A percentile compares a stretch with the other conserved stretches of the same genome.
Evolutionary conservation across 1,140 invertebrate species (phyloP).

Genomic region (Conus ventricosus): DNA sequence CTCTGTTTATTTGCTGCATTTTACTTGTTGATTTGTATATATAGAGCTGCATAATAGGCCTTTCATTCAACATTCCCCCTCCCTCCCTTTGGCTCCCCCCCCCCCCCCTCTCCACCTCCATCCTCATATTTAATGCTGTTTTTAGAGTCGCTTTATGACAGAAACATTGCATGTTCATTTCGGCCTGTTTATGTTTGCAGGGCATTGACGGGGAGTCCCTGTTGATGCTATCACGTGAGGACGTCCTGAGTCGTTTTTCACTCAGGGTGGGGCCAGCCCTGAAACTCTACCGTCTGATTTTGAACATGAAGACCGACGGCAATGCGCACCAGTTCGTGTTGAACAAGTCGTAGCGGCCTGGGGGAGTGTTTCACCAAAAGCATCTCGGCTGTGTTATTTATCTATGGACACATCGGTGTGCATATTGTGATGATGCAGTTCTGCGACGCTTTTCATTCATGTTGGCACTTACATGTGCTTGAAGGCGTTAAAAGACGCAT

Average conservation of each 20-base stretch:
- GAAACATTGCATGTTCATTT: no score
- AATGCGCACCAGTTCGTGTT: not conserved
- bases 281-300: slow-evolving; percentile 85
- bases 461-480: no score
- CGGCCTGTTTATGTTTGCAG: slow-evolving; percentile 75
- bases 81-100: no score
- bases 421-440: not conserved
- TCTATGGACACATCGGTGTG: not conserved
- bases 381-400: not conserved
- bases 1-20: no score
- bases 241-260: slow-evolving; percentile 85
- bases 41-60: no score
- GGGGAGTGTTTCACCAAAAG: not conserved
- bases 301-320: slow-evolving; percentile 68
- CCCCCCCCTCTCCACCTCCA: no score
- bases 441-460: no score
- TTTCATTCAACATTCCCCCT: no score
- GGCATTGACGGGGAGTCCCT: slow-evolving; percentile 90
- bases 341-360: not conserved
- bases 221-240: slow-evolving; percentile 84
- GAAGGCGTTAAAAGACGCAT: no score
- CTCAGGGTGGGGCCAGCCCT: slow-evolving; percentile 88
- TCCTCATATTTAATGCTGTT: no score
- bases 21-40: no score
- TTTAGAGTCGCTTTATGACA: no score